Evolutionary conservation across 1,140 invertebrate genomes (phyloP).

Genomic region (Lepidurus packardi): DNA sequence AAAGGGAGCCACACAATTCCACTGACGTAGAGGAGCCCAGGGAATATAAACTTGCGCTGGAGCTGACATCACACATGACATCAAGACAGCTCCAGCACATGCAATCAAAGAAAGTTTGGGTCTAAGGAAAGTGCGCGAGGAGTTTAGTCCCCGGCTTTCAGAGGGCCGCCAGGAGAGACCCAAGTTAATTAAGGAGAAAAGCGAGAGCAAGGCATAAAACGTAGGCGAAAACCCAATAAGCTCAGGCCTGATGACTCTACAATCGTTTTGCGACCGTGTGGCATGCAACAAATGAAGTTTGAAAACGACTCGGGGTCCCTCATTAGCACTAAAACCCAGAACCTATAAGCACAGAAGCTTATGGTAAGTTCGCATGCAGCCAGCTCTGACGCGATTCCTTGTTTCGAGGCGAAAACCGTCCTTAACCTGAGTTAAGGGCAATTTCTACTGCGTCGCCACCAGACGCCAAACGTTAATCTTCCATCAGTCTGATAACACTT

Average conservation of each 20-base stretch:
- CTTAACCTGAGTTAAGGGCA: conserved; percentile 2
- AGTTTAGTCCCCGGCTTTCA: no score
- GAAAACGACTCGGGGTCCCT: neutral
- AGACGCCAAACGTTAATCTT: neutral
- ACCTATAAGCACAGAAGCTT: neutral
- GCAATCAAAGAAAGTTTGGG: neutral
- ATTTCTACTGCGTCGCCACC: neutral
- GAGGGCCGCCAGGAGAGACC: neutral
- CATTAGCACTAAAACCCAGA: neutral
- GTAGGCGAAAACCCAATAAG: neutral
- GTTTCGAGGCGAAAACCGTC: neutral
- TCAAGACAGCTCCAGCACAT: neutral
- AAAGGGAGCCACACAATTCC: neutral
- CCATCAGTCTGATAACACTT: neutral
- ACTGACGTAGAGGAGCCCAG: neutral
- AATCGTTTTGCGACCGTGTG: neutral
- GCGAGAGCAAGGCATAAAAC: neutral
- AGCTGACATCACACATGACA: neutral
- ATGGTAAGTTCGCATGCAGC: conserved; percentile 5
- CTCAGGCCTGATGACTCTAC: neutral
- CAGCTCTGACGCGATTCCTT: neutral
- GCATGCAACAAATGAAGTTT: conserved; percentile 10
- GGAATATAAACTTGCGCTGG: neutral
- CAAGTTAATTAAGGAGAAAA: neutral
- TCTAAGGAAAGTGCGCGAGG: no score